Evolutionary conservation across 1,140 invertebrate species (phyloP).

Genomic region (Saccostrea glomerata): DNA sequence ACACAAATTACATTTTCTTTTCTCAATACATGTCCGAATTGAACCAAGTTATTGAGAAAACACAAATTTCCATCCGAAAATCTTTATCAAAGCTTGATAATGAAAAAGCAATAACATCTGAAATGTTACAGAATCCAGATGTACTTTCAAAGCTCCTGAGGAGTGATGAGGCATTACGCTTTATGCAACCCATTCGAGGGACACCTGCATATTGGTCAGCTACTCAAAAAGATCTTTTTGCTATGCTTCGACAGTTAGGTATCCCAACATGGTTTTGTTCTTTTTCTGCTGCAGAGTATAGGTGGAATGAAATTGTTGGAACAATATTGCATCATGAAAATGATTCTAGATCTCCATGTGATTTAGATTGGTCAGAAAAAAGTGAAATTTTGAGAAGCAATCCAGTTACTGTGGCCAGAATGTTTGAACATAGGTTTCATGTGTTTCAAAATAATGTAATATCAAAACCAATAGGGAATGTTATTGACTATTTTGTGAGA

Average conservation of each 20-base stretch:
- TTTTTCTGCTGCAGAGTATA: neutral
- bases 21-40: constrained; percentile 45
- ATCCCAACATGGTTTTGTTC: neutral
- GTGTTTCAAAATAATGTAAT: too few species aligned
- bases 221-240: constrained; percentile 60
- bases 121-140: constrained; percentile 38
- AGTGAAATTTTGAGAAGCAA: too few species aligned
- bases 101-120: constrained; percentile 10
- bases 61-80: too few species aligned
- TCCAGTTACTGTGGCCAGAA: too few species aligned
- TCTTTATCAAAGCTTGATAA: too few species aligned
- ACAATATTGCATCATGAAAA: constrained; percentile 43
- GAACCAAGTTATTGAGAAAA: too few species aligned
- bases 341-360: neutral
- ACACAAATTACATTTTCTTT: constrained; percentile 46
- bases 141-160: constrained; percentile 14
- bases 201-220: constrained; percentile 22
- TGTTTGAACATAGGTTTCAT: too few species aligned
- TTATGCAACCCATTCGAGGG: constrained; percentile 51
- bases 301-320: constrained; percentile 54
- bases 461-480: too few species aligned
- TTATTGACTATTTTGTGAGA: too few species aligned
- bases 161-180: constrained; percentile 54
- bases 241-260: constrained; percentile 59
- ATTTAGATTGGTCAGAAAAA: constrained; percentile 24